These are phyloP conservation scores for Lycaena phlaeas DNA, from an alignment of 2,888 invertebrate genomes.

Conservation along the genomic window DNA sequence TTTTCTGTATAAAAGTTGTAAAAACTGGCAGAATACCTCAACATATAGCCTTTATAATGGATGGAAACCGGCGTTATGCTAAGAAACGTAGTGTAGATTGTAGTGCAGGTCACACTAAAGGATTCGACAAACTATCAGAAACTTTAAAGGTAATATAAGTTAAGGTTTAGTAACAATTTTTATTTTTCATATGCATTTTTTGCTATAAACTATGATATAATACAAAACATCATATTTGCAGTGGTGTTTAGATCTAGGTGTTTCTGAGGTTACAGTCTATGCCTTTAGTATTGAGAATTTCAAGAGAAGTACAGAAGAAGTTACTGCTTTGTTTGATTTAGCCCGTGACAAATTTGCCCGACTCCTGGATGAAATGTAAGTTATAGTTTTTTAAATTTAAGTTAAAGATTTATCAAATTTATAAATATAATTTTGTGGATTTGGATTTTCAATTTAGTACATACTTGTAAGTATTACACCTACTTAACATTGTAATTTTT, in stretches of 20 bases:
- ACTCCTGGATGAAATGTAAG: constrained; percentile 85
- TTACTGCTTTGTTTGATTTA: constrained; percentile 88
- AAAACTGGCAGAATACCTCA: constrained; percentile 83
- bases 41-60: constrained; percentile 98
- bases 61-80: constrained; percentile 96
- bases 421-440: too few relatives aligned
- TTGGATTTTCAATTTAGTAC: too few relatives aligned
- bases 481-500: too few relatives aligned
- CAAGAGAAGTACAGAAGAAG: constrained; percentile 91
- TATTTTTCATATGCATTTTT: neutral
- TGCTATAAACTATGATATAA: constrained; percentile 5
- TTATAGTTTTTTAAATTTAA: constrained; percentile 8
- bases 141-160: constrained; percentile 78
- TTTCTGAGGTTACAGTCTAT: constrained; percentile 96
- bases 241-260: constrained; percentile 93
- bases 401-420: too few relatives aligned
- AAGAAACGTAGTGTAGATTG: constrained; percentile 82
- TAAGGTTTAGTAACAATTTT: neutral
- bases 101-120: constrained; percentile 86
- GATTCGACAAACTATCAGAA: constrained; percentile 87
- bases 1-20: constrained; percentile 58
- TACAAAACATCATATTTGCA: constrained; percentile 37
- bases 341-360: constrained; percentile 88
- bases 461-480: too few relatives aligned
- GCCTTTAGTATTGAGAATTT: constrained; percentile 99